Conservation (phyloP, 2,797 vertebrate species). For the Onychomys arenicola region DNA sequence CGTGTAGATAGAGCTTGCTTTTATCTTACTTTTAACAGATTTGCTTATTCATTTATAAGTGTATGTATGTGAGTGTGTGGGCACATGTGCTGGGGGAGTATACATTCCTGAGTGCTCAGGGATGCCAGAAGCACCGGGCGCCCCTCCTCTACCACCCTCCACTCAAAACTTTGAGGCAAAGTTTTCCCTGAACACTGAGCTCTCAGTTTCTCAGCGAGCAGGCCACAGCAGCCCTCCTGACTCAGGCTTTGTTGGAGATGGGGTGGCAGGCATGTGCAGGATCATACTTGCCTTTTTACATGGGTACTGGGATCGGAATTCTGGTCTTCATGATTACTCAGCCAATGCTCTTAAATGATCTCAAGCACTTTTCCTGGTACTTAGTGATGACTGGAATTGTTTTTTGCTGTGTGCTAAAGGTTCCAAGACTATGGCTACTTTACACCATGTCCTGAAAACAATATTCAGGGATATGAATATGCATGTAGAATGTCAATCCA, state of each 20-base stretch:
- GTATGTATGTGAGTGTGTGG: not conserved
- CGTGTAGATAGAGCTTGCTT: not conserved
- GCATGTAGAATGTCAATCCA: not conserved
- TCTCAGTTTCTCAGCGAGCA: not conserved
- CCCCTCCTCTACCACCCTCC: not conserved
- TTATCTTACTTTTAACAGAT: not conserved
- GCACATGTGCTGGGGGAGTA: not conserved
- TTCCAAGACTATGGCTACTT: not conserved
- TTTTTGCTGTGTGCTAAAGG: not conserved
- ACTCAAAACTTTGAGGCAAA: not conserved
- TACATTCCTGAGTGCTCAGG: too few relatives aligned
- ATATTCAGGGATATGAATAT: not conserved
- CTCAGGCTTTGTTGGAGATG: not conserved
- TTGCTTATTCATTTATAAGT: not conserved
- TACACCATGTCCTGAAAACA: not conserved
- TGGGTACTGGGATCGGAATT: not conserved
- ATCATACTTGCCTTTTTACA: not conserved
- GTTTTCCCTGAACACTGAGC: not conserved
- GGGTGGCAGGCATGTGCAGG: not conserved
- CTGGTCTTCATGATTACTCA: not conserved
- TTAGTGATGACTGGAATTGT: not conserved
- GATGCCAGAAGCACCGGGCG: not conserved
- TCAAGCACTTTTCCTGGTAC: not conserved
- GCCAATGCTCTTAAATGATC: not conserved
- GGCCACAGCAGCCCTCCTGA: not conserved